Conservation (phyloP, 2,888 invertebrate genomes). For the Coenonympha arcania region DNA sequence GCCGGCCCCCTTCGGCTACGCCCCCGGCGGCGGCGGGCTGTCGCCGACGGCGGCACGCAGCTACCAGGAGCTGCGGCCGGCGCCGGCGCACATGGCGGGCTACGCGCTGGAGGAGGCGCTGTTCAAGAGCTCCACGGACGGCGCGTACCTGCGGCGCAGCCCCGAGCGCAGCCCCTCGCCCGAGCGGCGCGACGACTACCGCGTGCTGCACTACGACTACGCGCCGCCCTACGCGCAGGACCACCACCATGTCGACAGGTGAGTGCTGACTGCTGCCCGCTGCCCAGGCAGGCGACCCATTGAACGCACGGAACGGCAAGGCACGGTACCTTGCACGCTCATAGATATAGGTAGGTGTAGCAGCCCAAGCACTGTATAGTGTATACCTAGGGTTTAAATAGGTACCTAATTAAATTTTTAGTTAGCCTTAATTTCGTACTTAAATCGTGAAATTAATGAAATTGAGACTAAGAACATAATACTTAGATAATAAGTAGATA, state of each 20-base stretch:
- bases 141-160: conserved; percentile 53
- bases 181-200: conserved; percentile 56
- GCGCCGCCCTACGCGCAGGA: conserved; percentile 48
- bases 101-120: conserved; percentile 47
- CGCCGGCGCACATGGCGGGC: conserved; percentile 51
- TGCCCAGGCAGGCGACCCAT: too few relatives aligned
- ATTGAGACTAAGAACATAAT: too few relatives aligned
- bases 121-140: conserved; percentile 44
- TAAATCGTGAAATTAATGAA: too few relatives aligned
- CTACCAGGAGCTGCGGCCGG: conserved; percentile 69
- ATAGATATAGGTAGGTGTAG: too few relatives aligned
- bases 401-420: too few relatives aligned
- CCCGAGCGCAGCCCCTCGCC: conserved; percentile 51
- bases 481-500: too few relatives aligned
- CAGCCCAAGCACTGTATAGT: too few relatives aligned
- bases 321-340: too few relatives aligned
- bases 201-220: conserved; percentile 58
- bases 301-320: too few relatives aligned
- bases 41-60: conserved; percentile 63
- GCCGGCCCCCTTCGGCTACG: conserved; percentile 57
- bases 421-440: too few relatives aligned
- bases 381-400: too few relatives aligned
- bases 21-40: conserved; percentile 43
- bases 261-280: conserved; percentile 33
- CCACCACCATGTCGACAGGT: conserved; percentile 56